Evolutionary conservation across 1,140 invertebrate species (phyloP).

Genomic region (Zaprionus inermis): DNA sequence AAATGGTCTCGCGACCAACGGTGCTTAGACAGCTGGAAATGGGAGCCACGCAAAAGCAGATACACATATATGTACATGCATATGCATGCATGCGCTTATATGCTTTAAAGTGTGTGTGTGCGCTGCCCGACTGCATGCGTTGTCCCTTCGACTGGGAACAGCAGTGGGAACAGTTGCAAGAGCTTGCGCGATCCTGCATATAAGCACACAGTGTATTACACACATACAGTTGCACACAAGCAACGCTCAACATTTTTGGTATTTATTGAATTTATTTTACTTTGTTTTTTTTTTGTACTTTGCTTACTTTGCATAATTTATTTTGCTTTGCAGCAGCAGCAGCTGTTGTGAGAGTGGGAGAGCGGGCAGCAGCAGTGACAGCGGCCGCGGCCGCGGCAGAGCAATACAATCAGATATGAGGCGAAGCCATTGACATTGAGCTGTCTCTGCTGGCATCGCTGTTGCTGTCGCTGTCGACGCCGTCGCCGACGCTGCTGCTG

Average conservation of each 20-base stretch:
- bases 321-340: constrained; percentile 25
- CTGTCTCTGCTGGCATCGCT: constrained; percentile 57
- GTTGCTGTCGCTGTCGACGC: constrained; percentile 35
- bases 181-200: neutral
- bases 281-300: constrained; percentile 32
- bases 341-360: constrained; percentile 5
- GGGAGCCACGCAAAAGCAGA: constrained; percentile 18
- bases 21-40: constrained; percentile 45
- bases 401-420: neutral
- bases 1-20: constrained; percentile 39
- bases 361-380: too few relatives aligned
- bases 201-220: neutral
- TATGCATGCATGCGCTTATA: neutral
- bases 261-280: constrained; percentile 52
- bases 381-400: neutral
- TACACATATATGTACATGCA: neutral
- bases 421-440: constrained; percentile 76
- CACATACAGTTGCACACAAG: too few relatives aligned
- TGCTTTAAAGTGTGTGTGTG: neutral
- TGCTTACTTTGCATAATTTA: constrained; percentile 58
- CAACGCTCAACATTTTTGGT: constrained; percentile 38
- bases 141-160: neutral
- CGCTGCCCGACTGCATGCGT: neutral
- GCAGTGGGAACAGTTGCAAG: neutral
- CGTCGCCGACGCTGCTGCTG: constrained; percentile 24